Base-by-base conservation (phyloP, 35 echinoderm and acorn worm species). In the Hemicentrotus pulcherrimus region DNA sequence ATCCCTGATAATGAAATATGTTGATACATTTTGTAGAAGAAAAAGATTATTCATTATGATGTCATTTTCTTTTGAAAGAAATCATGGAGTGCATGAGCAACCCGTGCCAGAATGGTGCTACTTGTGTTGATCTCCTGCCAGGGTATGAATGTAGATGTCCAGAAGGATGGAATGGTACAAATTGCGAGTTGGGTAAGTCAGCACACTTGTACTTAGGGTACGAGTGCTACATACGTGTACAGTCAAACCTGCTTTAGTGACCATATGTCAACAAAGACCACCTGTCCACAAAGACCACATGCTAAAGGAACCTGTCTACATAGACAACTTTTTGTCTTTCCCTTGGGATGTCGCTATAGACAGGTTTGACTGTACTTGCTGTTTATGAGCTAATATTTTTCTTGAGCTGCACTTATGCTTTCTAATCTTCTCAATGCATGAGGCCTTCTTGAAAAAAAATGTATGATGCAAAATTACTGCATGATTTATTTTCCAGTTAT, bases 51-150 rank as follows among this genome's bases (percentile, higher is more conserved):
- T 78, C 6, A n/a, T 78, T n/a, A 28, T 78, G 5, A 18, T 78
- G 7, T 18, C 9, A 16, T 90, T 47, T 90, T 90, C 18, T 90
- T 45, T 46, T 35, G 6, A 61, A 71, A 94, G 95, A 94, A 32
- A 96, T 94, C 85, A 48, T 86, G 55, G 96, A 97, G 65, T 96
- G 95, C 52, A 88, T 88, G 18, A 96, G 95, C 70, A 96, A 58
- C 47, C 95, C 95, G 9, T 96, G 95, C 50, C 52, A 94, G 50
- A 96, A 96, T 94, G 95, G 92, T 47, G 95, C 91, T 32, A 86
- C 91, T 2, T 96, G 95, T 94, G 16, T 94, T 28, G 92, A 96
- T 12, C 59, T 94, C 2, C 35, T 86, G 11, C 35, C 31, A 10
- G 95, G 47, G 3, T 96, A 96, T 48, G 32, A 46, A 50, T 96